A percentile compares a stretch with the other conserved stretches of the same genome.
Conservation (phyloP, 2,113 vertebrate species). For the Ancistrus triradiatus region DNA sequence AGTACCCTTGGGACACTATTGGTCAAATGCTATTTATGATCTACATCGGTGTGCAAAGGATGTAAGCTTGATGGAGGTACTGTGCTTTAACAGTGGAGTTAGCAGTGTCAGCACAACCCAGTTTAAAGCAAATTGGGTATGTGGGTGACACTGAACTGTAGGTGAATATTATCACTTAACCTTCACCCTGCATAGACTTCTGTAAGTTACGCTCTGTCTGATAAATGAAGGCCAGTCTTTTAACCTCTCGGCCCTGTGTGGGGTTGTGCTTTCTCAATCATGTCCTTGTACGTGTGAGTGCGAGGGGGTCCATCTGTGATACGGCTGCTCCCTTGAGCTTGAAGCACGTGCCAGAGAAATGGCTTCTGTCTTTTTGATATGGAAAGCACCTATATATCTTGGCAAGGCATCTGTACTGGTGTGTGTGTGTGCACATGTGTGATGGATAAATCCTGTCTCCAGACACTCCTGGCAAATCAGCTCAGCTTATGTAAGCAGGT, state of each 20-base stretch:
- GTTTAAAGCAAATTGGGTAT: slow-evolving; percentile 17
- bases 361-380: slow-evolving; percentile 36
- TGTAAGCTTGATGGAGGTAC: too few species aligned
- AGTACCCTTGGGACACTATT: too few species aligned
- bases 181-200: slow-evolving; percentile 50
- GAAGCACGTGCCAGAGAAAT: slow-evolving; percentile 8
- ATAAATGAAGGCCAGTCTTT: slow-evolving; percentile 42
- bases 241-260: slow-evolving; percentile 21
- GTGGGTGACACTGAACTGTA: slow-evolving; percentile 6
- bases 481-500: slow-evolving; percentile 63
- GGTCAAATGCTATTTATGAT: too few species aligned
- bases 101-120: neutral
- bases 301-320: slow-evolving; percentile 24
- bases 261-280: neutral
- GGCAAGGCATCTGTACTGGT: slow-evolving; percentile 22
- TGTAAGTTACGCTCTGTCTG: slow-evolving; percentile 52
- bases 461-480: slow-evolving; percentile 43
- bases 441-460: slow-evolving; percentile 9
- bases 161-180: slow-evolving; percentile 31
- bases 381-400: slow-evolving; percentile 35
- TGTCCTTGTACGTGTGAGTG: neutral
- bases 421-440: neutral
- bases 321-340: slow-evolving; percentile 4
- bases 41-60: too few species aligned
- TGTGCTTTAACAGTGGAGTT: too few species aligned